Base-by-base conservation (phyloP, 2,888 invertebrate genomes). In the Sturmia bella region DNA sequence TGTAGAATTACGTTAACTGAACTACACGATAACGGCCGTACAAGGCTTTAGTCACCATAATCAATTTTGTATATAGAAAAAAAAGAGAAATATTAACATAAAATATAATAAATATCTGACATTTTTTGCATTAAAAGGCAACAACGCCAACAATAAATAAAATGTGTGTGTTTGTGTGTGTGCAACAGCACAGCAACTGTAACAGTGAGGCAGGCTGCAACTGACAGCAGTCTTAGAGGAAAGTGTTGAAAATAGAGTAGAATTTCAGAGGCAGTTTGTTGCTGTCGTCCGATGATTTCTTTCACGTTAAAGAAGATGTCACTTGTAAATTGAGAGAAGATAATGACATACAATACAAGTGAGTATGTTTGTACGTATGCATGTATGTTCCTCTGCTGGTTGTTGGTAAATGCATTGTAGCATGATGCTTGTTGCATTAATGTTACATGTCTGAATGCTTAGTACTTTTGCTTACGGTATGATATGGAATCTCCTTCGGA, bases 181-280 rank as follows among this genome's bases (percentile, higher is more conserved):
- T 32, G 21, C 27, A 64, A n/a, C 32, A 64, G 7, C 27, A 39
- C 13, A 61, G 21, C 17, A 21, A 19, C 9, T 3, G 3, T 15
- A 52, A 15, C 7, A 5, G 15, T 7, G 2, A 9, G 3, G 24
- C 41, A 32, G 21, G 19, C 39, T 15, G 32, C 73, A 59, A 59
- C 24, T 57, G 56, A 50, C 64, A 61, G 39, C 32, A 37, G 48
- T 21, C 24, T 6, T 15, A 21, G 50, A 39, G 45, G 80, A 80
- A 81, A 81, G 81, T 81, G 81, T 81, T 81, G 77, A 56, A 81
- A 81, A 76, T 81, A 81, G 77, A 81, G 76, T 81, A 72, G 70
- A 69, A 75, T 64, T 70, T 64, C 48, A 32, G 43, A 37, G 39
- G 39, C 61, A 41, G 45, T 48, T 50, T 57, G 57, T 41, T 41